Percentiles rank a stretch among this genome's conserved stretches.
Conservation (phyloP, 2,113 vertebrate species). For the Trematocara variabile region DNA sequence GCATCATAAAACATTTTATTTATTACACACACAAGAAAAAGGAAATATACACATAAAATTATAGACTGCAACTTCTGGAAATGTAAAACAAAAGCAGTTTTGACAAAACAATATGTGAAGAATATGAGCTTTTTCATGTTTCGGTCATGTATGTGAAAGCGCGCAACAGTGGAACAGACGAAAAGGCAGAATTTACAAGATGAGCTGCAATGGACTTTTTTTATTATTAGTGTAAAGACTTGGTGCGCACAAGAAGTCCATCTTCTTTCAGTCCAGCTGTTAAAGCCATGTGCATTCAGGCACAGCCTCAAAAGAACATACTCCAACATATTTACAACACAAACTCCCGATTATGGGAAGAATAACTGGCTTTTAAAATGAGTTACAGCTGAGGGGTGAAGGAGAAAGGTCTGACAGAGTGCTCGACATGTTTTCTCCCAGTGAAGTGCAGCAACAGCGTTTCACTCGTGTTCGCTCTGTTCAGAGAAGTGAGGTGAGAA, state of each 20-base stretch:
- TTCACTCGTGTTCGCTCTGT: neutral
- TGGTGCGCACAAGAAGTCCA: neutral
- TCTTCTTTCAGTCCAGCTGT: neutral
- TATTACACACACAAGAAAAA: conserved; percentile 17
- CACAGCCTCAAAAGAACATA: neutral
- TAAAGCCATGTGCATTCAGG: conserved; percentile 2
- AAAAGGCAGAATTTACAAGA: neutral
- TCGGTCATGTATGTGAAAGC: neutral
- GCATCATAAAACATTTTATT: conserved; percentile 54
- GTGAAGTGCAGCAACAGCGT: neutral
- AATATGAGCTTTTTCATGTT: neutral
- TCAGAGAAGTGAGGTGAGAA: neutral
- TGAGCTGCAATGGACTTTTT: neutral
- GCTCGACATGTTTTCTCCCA: neutral
- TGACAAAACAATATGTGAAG: conserved; percentile 9
- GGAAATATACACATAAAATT: conserved; percentile 17
- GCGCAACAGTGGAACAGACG: neutral
- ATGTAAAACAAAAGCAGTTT: conserved; percentile 21
- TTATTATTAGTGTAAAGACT: neutral
- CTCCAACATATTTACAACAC: conserved; percentile 38
- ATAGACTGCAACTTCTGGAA: conserved; percentile 1
- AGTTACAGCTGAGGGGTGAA: neutral
- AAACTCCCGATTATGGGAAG: neutral
- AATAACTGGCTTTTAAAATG: neutral
- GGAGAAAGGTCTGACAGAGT: neutral